A percentile compares a stretch with the other conserved stretches of the same genome.
Evolutionary conservation across 2,888 invertebrate species (phyloP).

Genomic region (Phasia obesa): DNA sequence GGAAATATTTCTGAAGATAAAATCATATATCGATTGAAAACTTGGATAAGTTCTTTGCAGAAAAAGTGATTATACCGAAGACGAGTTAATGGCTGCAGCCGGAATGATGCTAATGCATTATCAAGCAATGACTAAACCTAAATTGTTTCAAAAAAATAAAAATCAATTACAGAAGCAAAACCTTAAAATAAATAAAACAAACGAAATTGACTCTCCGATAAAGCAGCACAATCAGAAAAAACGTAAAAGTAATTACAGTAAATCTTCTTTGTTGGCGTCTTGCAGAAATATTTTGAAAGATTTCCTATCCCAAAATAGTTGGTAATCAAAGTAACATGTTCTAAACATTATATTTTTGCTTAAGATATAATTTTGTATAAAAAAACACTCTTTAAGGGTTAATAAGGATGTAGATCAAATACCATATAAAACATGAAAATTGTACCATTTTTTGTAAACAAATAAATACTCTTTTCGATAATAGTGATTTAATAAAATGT

Average conservation of each 20-base stretch:
- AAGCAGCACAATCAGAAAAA: not conserved
- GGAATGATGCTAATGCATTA: constrained; percentile 56
- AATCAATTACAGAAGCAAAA: not conserved
- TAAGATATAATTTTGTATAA: not conserved
- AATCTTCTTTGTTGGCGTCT: constrained; percentile 4
- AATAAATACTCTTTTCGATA: too few relatives aligned
- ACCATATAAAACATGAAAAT: not conserved
- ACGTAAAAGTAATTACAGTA: not conserved
- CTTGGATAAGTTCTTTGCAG: not conserved
- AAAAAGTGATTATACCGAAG: constrained; percentile 33
- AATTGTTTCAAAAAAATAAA: not conserved
- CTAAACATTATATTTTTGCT: constrained; percentile 14
- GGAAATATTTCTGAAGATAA: too few relatives aligned
- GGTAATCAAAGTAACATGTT: not conserved
- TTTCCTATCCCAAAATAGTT: constrained; percentile 4
- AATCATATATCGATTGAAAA: too few relatives aligned
- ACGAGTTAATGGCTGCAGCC: constrained; percentile 47
- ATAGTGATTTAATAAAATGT: too few relatives aligned
- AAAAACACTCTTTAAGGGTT: constrained; percentile 4
- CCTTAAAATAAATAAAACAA: not conserved
- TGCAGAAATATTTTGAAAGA: constrained; percentile 59
- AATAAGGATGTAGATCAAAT: not conserved
- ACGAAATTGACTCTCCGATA: not conserved
- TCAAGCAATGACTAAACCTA: constrained; percentile 15
- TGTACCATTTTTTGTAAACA: not conserved